Base-by-base conservation (phyloP, 2,113 vertebrate genomes). In the Haemorhous mexicanus region DNA sequence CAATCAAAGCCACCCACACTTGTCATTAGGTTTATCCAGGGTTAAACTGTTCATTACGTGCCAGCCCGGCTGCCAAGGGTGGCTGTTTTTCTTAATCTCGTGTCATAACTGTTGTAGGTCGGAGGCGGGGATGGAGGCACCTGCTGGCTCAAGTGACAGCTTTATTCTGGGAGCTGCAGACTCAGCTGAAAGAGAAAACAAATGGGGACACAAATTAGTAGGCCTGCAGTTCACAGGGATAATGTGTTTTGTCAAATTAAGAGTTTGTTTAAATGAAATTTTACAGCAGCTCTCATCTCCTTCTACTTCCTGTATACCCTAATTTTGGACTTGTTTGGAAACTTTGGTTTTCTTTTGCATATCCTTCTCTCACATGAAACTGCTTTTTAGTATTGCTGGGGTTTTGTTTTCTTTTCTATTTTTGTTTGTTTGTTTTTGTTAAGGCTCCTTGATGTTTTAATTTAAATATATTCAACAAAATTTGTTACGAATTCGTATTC, bases 51-150 rank as follows among this genome's bases (percentile, higher is more conserved):
- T 96, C 90, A 87, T 95, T 97, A 94, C 18, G 8, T 11, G n/a
- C 93, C 73, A 50, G 84, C 74, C 89, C 5, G 3, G 87, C 89
- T 93, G 93, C 86, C 90, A 13, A 8, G 85, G 86, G 61, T 79
- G 76, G 91, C 91, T 94, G 95, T 93, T 96, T 95, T 93, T 96
- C 95, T 96, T 96, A 63, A 95, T 96, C 90, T 95, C 55, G 52
- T 96, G 88, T 95, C 92, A 76, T 89, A 94, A 93, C 74, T 83
- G 91, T 17, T 88, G 75, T 82, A 50, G 67, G 89, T 74, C 37
- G 53, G 74, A 89, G 82, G 89, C 3, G 46, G 90, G 35, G 79
- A 67, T 63, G 94, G 92, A 67, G 77, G 84, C 91, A 90, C 81
- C 95, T 91, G 88, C 93, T 95, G 90, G n/a, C 81, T 76, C 61